Percentiles rank a stretch among this genome's conserved stretches.
Evolutionary conservation across 2,888 invertebrate species (phyloP).

Genomic region (Nephrocerus scutellatus): DNA sequence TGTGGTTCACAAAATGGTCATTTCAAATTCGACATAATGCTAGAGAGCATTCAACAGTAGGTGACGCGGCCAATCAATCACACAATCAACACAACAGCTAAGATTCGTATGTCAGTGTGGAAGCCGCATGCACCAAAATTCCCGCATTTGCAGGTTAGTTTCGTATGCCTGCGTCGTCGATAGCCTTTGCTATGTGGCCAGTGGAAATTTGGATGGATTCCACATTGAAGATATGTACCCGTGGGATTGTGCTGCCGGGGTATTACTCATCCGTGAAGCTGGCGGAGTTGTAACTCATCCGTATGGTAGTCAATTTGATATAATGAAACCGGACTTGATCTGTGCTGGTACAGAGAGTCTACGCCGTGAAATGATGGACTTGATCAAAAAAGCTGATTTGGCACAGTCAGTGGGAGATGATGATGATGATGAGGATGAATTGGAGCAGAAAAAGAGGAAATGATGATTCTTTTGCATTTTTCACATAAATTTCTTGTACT

Average conservation of each 20-base stretch:
- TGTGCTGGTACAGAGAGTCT: slow-evolving; percentile 50
- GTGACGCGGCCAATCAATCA: too few relatives aligned
- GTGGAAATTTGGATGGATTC: slow-evolving; percentile 61
- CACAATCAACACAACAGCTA: too few relatives aligned
- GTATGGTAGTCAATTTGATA: slow-evolving; percentile 51
- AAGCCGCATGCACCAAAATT: too few relatives aligned
- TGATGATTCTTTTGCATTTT: too few relatives aligned
- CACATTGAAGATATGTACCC: slow-evolving; percentile 65
- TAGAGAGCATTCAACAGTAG: too few relatives aligned
- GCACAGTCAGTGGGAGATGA: slow-evolving; percentile 32
- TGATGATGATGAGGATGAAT: too few relatives aligned
- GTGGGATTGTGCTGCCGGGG: slow-evolving; percentile 75
- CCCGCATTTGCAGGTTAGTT: slow-evolving; percentile 42
- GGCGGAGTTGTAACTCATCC: slow-evolving; percentile 65
- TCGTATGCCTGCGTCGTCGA: slow-evolving; percentile 65
- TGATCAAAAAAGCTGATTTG: slow-evolving; percentile 51
- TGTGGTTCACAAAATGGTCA: too few relatives aligned
- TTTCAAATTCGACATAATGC: too few relatives aligned
- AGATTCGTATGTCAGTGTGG: too few relatives aligned
- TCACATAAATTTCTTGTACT: too few relatives aligned
- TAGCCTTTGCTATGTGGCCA: slow-evolving; percentile 64
- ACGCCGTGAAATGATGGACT: slow-evolving; percentile 48
- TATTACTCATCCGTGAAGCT: slow-evolving; percentile 66
- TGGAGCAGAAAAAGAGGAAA: too few relatives aligned
- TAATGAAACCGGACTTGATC: slow-evolving; percentile 54